Base-by-base conservation (phyloP, 2,797 vertebrate species). In the Pteronotus mesoamericanus region DNA sequence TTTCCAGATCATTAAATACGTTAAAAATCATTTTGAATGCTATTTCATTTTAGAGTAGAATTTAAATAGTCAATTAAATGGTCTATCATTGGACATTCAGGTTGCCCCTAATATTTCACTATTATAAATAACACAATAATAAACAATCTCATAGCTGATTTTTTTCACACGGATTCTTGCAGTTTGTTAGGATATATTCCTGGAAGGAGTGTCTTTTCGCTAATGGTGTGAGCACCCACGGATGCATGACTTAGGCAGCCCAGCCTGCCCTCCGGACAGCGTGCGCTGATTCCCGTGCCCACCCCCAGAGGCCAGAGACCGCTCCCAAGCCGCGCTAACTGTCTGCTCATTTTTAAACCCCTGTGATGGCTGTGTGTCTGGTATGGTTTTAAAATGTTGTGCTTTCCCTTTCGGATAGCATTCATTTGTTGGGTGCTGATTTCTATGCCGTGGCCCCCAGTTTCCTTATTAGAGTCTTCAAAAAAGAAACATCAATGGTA, bases 181-280 rank as follows among this genome's bases (percentile, higher is more conserved):
- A 68, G 78, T 53, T 86, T 1, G 0, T 79, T 78, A 82, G 34
- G 64, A 53, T 48, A 15, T 55, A 57, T 74, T 94, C 86, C 93
- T 95, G 91, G 78, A 96, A 68, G 90, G n/a, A 84, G 86, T 93
- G 3, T 82, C 44, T 74, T 37, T 34, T 82, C 2, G 0, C 87
- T 19, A 37, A 44, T 44, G n/a, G 48, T 34, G 39, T 8, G 44
- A 64, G 21, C 34, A 14, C 37, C 68, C 48, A 71, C 69, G 86
- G 75, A 32, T 55, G 77, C 69, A 24, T 3, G 22, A 18, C 9
- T 29, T 0, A 26, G 24, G 55, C 24, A 74, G 24, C 26, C n/a
- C n/a, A 12, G n/a, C 7, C 3, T 2, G 19, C 34, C 51, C 69
- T 59, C 32, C 11, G 12, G 34, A 48, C 82, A 57, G 78, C n/a